Percentiles rank a stretch among this genome's conserved stretches.
phyloP scores from a whole-genome alignment of 2,888 invertebrate genomes.

The Scaptomyza flava region DNA sequence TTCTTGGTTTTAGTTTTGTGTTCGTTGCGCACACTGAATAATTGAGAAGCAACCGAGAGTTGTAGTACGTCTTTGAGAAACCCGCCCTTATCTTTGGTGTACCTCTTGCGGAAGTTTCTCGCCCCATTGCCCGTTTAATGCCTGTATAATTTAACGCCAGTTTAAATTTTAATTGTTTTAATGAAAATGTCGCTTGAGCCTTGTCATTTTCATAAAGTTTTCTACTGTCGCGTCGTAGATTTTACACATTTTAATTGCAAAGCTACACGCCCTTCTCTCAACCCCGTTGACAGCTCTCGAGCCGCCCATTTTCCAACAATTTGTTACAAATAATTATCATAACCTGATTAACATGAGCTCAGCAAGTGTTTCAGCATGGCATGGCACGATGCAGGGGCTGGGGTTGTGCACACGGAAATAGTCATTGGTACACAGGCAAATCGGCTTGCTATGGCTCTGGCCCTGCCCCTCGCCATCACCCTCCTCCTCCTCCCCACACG shows the following conservation, averaged over 20 bases:
- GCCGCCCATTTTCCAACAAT: conserved; percentile 69
- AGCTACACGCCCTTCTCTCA: conserved; percentile 6
- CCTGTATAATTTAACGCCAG: conserved; percentile 83
- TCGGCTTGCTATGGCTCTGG: too few relatives aligned
- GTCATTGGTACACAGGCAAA: conserved; percentile 35
- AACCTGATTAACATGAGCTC: conserved; percentile 84
- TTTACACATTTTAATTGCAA: conserved; percentile 79
- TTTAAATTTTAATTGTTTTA: conserved; percentile 83
- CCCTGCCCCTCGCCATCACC: neutral
- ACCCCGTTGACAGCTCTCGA: conserved; percentile 24
- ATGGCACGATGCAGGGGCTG: neutral
- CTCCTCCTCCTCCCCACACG: neutral
- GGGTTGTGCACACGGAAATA: conserved; percentile 56
- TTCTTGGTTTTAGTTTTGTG: conserved; percentile 8
- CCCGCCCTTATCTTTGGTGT: conserved; percentile 45
- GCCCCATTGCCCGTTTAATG: conserved; percentile 68
- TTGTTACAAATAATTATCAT: conserved; percentile 85
- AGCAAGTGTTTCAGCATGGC: conserved; percentile 51
- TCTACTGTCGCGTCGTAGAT: conserved; percentile 61
- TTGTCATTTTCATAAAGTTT: conserved; percentile 78
- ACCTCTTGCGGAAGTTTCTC: conserved; percentile 5
- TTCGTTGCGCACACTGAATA: conserved; percentile 53
- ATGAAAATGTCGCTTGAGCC: conserved; percentile 79
- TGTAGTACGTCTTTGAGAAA: conserved; percentile 30
- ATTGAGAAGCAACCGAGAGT: conserved; percentile 44